These are phyloP conservation scores for Haplochromis vanheusdeni DNA, from an alignment of 2,113 vertebrate genomes.

Conservation along the genomic window DNA sequence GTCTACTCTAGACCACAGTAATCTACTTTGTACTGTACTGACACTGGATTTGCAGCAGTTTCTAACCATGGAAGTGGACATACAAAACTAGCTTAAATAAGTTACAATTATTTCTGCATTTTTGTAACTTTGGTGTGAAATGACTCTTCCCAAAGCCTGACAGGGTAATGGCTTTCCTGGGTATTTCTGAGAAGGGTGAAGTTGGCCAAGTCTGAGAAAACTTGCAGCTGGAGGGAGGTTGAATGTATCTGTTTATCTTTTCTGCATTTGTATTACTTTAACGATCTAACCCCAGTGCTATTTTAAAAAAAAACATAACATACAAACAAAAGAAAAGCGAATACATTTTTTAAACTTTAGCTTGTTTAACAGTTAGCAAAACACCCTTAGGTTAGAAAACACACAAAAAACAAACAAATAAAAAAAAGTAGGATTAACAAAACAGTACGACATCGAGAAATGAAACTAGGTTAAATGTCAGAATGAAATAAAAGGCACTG, in stretches of 20 bases:
- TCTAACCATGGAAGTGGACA: not conserved
- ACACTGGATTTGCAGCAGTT: not conserved
- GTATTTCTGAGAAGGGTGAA: not conserved
- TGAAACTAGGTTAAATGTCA: not conserved
- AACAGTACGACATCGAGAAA: not conserved
- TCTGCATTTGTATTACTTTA: not conserved
- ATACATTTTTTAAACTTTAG: fast-evolving
- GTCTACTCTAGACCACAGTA: not conserved
- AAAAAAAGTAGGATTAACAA: not conserved
- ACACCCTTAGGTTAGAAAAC: not conserved
- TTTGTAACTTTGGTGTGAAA: not conserved
- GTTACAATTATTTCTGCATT: not conserved
- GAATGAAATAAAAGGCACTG: not conserved
- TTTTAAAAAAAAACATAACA: not conserved
- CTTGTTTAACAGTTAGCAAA: not conserved
- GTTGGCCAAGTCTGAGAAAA: not conserved
- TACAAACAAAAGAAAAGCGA: not conserved
- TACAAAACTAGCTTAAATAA: not conserved
- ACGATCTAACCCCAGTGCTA: not conserved
- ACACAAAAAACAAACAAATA: fast-evolving
- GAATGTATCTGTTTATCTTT: fast-evolving
- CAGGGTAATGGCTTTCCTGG: not conserved
- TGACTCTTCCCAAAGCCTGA: fast-evolving
- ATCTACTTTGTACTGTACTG: fast-evolving
- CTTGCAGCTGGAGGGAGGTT: fast-evolving